phyloP scores from a whole-genome alignment of 1,140 invertebrate species.

The Sycophaga agraensis region DNA sequence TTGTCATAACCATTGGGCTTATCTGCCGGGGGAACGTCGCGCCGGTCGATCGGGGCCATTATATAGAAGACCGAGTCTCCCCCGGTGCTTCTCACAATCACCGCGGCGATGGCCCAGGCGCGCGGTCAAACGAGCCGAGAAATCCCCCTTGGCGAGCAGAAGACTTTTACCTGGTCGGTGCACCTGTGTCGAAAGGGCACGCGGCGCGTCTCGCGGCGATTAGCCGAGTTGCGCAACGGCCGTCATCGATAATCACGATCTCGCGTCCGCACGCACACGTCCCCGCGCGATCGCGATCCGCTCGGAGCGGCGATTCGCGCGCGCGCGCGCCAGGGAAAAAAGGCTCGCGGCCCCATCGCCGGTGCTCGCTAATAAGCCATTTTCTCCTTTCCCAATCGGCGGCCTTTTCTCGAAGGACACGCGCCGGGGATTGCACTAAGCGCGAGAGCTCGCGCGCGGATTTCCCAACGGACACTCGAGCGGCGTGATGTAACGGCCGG shows the following conservation, averaged over 20 bases:
- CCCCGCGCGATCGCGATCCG: too few relatives aligned
- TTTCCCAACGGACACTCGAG: conserved; percentile 11
- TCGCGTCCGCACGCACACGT: background rate
- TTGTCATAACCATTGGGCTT: too few relatives aligned
- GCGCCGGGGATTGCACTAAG: conserved; percentile 6
- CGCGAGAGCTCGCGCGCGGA: too few relatives aligned
- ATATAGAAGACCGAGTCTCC: too few relatives aligned
- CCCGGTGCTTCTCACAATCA: too few relatives aligned
- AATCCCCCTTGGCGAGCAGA: background rate
- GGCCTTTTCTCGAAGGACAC: conserved; percentile 18
- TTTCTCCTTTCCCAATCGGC: conserved; percentile 22
- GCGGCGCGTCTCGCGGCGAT: background rate
- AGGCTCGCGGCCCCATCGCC: too few relatives aligned
- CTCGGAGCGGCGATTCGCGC: too few relatives aligned
- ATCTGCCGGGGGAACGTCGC: background rate
- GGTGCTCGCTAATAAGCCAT: conserved; percentile 20
- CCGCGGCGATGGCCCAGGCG: background rate
- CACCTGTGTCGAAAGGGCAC: too few relatives aligned
- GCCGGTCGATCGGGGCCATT: background rate
- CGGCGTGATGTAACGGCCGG: too few relatives aligned
- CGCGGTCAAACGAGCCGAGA: background rate
- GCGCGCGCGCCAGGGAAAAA: too few relatives aligned
- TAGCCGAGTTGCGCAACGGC: too few relatives aligned
- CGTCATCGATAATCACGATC: background rate
- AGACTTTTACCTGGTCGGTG: too few relatives aligned